A percentile compares a stretch with the other conserved stretches of the same genome.
phyloP scores from a whole-genome alignment of 1,140 invertebrate species.

The Alviniconcha marisindica region DNA sequence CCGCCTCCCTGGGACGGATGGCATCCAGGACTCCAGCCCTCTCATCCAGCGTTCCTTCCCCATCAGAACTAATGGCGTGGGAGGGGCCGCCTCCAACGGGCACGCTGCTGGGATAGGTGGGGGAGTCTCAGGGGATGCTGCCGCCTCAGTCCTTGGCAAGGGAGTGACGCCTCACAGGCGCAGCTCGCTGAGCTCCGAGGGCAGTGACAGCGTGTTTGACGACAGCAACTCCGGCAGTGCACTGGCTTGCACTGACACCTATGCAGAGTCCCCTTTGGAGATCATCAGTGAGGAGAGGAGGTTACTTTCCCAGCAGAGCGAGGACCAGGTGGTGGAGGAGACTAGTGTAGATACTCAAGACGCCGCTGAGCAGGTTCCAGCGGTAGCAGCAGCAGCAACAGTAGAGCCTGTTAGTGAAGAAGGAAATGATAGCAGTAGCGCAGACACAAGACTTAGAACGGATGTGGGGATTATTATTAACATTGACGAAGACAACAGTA shows the following conservation, averaged over 20 bases:
- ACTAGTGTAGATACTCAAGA: background rate
- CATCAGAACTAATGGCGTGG: background rate
- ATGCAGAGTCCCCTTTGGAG: constrained; percentile 14
- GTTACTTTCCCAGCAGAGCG: constrained; percentile 19
- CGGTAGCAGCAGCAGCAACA: background rate
- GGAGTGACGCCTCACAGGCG: background rate
- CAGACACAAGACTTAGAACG: background rate
- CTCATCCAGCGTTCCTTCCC: background rate
- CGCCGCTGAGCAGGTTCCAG: background rate
- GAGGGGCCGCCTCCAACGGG: background rate
- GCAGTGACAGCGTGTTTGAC: constrained; percentile 45
- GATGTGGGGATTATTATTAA: constrained; percentile 38
- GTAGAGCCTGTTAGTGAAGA: no score
- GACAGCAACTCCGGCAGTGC: background rate
- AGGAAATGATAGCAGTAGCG: background rate
- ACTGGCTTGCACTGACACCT: background rate
- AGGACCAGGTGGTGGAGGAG: background rate
- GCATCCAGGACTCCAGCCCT: background rate
- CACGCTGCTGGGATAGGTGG: background rate
- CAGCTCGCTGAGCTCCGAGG: constrained; percentile 10
- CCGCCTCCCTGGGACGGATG: constrained; percentile 30
- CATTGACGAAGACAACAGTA: constrained; percentile 42
- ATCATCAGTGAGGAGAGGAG: constrained; percentile 35
- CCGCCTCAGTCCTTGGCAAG: background rate
- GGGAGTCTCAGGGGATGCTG: background rate